These are phyloP conservation scores for Drosophila neotestacea DNA, from an alignment of 2,888 invertebrate species.

Conservation along the genomic window DNA sequence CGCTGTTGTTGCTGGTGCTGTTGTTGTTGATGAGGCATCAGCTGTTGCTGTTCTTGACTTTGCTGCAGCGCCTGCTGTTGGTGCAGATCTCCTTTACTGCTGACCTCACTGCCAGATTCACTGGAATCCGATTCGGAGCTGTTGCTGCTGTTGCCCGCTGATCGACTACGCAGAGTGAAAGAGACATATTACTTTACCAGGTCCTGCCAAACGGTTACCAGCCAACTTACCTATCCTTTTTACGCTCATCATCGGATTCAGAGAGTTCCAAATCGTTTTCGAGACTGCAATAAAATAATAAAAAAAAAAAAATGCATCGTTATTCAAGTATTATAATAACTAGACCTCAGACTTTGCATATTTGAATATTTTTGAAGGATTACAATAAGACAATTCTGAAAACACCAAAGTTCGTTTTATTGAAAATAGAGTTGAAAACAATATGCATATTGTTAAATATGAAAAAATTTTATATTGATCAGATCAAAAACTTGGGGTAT, in stretches of 20 bases:
- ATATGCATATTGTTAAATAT: too few relatives aligned
- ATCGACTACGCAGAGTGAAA: conserved; percentile 52
- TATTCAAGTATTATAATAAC: background rate
- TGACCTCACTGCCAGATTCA: conserved; percentile 84
- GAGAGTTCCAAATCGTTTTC: conserved; percentile 91
- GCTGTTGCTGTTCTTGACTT: conserved; percentile 31
- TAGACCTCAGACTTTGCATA: too few relatives aligned
- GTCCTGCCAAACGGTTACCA: conserved; percentile 13
- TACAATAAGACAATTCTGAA: too few relatives aligned
- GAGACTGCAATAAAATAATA: conserved; percentile 75
- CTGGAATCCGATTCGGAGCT: conserved; percentile 84
- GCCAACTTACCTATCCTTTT: conserved; percentile 82
- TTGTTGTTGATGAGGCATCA: conserved; percentile 47
- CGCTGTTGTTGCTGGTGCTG: conserved; percentile 35
- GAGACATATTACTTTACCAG: background rate
- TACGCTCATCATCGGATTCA: conserved; percentile 91
- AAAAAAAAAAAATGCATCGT: background rate
- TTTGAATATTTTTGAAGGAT: too few relatives aligned
- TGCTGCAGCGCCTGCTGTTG: conserved; percentile 50
- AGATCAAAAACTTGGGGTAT: too few relatives aligned
- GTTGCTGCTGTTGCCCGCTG: conserved; percentile 87
- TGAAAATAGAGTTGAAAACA: too few relatives aligned
- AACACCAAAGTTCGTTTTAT: too few relatives aligned
- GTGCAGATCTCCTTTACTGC: conserved; percentile 79
- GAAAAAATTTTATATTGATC: too few relatives aligned